phyloP scores from a whole-genome alignment of 2,888 invertebrate genomes.

The Crematogaster levior region DNA sequence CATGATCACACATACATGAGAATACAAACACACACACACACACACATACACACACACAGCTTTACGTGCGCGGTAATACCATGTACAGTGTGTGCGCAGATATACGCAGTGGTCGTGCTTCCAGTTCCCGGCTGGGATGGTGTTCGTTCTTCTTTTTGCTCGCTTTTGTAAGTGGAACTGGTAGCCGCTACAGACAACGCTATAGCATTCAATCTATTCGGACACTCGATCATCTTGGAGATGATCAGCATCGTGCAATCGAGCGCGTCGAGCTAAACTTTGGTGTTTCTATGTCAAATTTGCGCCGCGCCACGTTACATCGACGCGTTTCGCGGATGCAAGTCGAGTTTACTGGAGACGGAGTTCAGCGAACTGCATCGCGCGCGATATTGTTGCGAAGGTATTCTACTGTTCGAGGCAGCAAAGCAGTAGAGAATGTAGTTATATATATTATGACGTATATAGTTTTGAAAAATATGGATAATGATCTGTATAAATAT shows the following conservation, averaged over 20 bases:
- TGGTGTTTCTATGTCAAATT: slow-evolving; percentile 42
- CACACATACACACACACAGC: too few relatives aligned
- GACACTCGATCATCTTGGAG: slow-evolving; percentile 31
- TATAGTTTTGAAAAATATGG: slow-evolving; percentile 2
- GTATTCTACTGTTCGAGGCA: slow-evolving; percentile 24
- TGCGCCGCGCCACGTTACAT: neutral
- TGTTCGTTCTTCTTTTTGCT: slow-evolving; percentile 21
- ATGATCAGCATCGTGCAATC: neutral
- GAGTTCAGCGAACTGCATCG: slow-evolving; percentile 50
- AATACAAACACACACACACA: neutral
- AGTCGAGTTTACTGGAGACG: slow-evolving; percentile 17
- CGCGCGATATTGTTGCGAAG: slow-evolving; percentile 45
- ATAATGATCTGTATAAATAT: neutral
- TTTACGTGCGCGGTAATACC: slow-evolving; percentile 22
- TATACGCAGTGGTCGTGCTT: slow-evolving; percentile 29
- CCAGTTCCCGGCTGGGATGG: slow-evolving; percentile 44
- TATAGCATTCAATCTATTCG: slow-evolving; percentile 18
- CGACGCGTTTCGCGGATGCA: slow-evolving; percentile 27
- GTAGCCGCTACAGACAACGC: slow-evolving; percentile 33
- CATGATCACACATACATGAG: too few relatives aligned
- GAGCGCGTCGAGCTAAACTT: slow-evolving; percentile 6
- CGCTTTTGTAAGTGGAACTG: slow-evolving; percentile 31
- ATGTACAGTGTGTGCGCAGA: slow-evolving; percentile 29
- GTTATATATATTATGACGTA: neutral
- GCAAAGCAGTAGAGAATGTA: neutral